These are phyloP conservation scores for Rhincodon typus DNA, from an alignment of 2,797 vertebrate genomes.

Conservation along the genomic window DNA sequence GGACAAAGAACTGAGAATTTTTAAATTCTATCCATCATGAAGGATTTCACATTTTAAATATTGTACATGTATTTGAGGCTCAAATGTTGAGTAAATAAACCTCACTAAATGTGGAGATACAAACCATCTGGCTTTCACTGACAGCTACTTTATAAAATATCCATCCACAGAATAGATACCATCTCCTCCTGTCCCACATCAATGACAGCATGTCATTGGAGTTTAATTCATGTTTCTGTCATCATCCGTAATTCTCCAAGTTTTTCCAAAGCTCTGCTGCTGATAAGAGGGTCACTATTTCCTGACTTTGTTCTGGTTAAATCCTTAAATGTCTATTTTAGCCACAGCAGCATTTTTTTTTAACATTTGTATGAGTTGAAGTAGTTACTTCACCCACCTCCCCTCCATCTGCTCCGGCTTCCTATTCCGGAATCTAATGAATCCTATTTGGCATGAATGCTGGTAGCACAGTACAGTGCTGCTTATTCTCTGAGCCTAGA, in stretches of 20 bases:
- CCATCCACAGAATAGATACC: neutral
- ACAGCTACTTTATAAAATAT: neutral
- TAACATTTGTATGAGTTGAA: neutral
- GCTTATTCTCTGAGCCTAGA: neutral
- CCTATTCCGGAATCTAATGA: neutral
- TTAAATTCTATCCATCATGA: neutral
- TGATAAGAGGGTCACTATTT: neutral
- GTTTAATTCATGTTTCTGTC: neutral
- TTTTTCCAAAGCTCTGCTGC: neutral
- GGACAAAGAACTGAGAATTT: neutral
- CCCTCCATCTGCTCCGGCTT: too few relatives aligned
- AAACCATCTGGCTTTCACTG: neutral
- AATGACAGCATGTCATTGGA: neutral
- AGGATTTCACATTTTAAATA: neutral
- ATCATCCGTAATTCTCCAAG: neutral
- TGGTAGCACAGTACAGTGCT: neutral
- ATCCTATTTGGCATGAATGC: neutral
- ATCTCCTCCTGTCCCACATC: neutral
- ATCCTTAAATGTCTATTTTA: neutral
- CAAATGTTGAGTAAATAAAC: neutral
- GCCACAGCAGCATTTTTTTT: neutral
- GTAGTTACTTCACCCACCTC: neutral
- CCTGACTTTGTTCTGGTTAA: slow-evolving; percentile 26
- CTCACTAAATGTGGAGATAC: neutral
- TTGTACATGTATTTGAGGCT: neutral